A percentile compares a stretch with the other conserved stretches of the same genome.
These are phyloP conservation scores for Antennarius maculatus DNA, from an alignment of 2,797 vertebrate species.

Conservation along the genomic window DNA sequence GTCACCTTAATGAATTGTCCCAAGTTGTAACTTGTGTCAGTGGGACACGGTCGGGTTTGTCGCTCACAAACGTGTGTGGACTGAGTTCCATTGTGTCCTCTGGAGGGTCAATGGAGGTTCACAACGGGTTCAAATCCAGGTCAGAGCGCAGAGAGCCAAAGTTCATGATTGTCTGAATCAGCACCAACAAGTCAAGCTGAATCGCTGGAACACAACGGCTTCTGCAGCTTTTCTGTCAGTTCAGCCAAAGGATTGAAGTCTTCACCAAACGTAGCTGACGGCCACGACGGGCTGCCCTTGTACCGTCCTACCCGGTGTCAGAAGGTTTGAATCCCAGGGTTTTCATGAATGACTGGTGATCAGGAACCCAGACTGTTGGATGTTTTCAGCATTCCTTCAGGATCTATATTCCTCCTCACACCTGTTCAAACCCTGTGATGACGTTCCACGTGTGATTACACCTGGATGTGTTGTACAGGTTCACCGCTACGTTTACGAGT, in stretches of 20 bases:
- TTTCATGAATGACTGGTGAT: too few species aligned
- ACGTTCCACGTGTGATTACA: neutral
- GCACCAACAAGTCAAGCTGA: neutral
- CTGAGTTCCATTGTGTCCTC: constrained; percentile 15
- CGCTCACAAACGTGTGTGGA: constrained; percentile 17
- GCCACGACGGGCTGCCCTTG: neutral
- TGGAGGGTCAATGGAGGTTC: constrained; percentile 25
- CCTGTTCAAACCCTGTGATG: too few species aligned
- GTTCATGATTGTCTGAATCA: constrained; percentile 3
- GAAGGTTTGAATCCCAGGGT: neutral
- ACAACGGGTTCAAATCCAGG: constrained; percentile 55
- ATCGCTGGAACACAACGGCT: constrained; percentile 6
- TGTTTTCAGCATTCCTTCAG: neutral
- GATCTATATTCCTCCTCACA: neutral
- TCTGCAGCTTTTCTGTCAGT: neutral
- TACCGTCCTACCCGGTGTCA: too few species aligned
- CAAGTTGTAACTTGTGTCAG: too few species aligned
- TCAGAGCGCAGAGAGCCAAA: constrained; percentile 37
- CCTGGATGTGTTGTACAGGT: neutral
- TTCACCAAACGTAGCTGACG: neutral
- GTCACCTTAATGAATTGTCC: too few species aligned
- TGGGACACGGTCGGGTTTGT: neutral
- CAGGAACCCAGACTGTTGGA: too few species aligned
- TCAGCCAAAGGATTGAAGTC: neutral
- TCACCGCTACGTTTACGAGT: too few species aligned